Evolutionary conservation across 1,140 invertebrate species (phyloP).

Genomic region (Orius insidiosus): DNA sequence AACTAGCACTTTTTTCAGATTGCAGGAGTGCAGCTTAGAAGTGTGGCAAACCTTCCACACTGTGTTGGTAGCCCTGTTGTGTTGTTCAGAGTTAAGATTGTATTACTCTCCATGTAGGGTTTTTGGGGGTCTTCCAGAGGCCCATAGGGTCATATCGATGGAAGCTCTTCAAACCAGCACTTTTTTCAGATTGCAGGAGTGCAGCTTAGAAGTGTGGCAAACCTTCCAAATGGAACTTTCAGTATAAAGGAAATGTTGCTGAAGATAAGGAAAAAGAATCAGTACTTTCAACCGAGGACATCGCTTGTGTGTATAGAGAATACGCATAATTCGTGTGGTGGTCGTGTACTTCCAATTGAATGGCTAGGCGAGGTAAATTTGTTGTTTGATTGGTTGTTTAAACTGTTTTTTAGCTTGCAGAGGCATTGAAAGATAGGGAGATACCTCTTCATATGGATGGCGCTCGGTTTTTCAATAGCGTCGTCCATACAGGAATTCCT

Average conservation of each 20-base stretch:
- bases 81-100: no score
- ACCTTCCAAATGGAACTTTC: slow-evolving; percentile 73
- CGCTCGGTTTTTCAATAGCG: slow-evolving; percentile 81
- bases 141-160: no score
- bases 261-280: slow-evolving; percentile 46
- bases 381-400: no score
- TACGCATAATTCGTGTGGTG: slow-evolving; percentile 79
- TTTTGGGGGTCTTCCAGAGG: no score
- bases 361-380: slow-evolving; percentile 74
- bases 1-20: no score
- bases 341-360: slow-evolving; percentile 56
- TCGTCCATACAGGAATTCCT: slow-evolving; percentile 40
- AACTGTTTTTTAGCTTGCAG: no score
- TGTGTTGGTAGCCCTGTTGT: no score
- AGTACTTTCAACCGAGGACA: slow-evolving; percentile 62
- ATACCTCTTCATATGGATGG: slow-evolving; percentile 82
- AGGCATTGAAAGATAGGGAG: slow-evolving; percentile 40
- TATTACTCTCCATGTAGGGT: no score
- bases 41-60: no score
- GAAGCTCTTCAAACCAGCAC: no score
- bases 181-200: slow-evolving; percentile 56
- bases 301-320: slow-evolving; percentile 76
- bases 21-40: no score
- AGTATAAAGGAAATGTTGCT: slow-evolving; percentile 46
- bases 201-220: slow-evolving; percentile 48